Conservation (phyloP, 2,888 invertebrate species). For the Perizoma flavofasciatum region DNA sequence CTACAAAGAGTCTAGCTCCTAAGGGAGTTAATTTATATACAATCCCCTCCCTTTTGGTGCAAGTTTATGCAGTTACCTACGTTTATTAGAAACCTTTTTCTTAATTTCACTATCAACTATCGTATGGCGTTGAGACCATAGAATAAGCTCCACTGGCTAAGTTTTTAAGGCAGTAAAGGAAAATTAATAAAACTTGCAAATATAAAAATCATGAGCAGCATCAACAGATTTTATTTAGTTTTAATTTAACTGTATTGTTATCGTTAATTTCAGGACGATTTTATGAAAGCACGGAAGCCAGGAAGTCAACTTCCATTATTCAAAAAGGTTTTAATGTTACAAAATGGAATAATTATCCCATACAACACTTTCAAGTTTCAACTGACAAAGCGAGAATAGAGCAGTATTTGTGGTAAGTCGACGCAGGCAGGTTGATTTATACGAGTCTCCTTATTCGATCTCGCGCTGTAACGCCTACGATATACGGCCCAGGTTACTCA, state of each 20-base stretch:
- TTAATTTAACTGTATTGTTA: no score
- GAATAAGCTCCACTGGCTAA: no score
- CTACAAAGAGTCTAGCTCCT: slow-evolving; percentile 60
- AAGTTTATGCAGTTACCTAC: slow-evolving; percentile 51
- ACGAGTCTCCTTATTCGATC: slow-evolving; percentile 51
- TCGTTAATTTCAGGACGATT: neutral
- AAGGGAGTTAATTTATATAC: slow-evolving; percentile 56
- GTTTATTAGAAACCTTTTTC: slow-evolving; percentile 41
- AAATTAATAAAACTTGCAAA: neutral
- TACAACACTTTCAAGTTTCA: slow-evolving; percentile 19
- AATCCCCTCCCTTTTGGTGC: slow-evolving; percentile 46
- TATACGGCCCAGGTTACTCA: slow-evolving; percentile 42
- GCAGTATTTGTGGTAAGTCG: slow-evolving; percentile 45
- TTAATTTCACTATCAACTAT: slow-evolving; percentile 23
- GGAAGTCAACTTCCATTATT: slow-evolving; percentile 6
- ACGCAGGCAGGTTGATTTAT: slow-evolving; percentile 55
- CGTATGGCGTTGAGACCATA: no score
- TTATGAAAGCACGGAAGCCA: neutral
- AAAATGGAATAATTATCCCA: neutral
- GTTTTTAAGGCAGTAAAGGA: neutral
- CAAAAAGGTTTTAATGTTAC: slow-evolving; percentile 13
- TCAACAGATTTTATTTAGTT: no score
- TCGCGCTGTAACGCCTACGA: slow-evolving; percentile 45
- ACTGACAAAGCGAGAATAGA: slow-evolving; percentile 40
- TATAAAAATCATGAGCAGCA: no score